A percentile compares a stretch with the other conserved stretches of the same genome.
These are phyloP conservation scores for Metellina segmentata DNA, from an alignment of 2,888 invertebrate species.

Conservation along the genomic window DNA sequence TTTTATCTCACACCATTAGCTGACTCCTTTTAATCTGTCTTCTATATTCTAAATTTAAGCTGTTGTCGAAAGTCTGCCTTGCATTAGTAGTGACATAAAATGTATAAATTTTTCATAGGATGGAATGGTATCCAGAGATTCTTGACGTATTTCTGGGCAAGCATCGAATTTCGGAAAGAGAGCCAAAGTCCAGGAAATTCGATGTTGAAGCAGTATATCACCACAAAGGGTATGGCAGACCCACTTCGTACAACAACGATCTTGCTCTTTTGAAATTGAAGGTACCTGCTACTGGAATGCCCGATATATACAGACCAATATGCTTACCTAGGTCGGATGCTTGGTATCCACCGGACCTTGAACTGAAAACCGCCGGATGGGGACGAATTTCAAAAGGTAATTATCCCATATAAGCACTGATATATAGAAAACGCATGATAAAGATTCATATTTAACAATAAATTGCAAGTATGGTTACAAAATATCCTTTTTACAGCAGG, in stretches of 20 bases:
- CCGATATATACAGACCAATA: slow-evolving; percentile 48
- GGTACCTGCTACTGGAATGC: not conserved
- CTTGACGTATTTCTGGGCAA: slow-evolving; percentile 64
- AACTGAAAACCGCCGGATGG: slow-evolving; percentile 64
- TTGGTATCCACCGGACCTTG: slow-evolving; percentile 35
- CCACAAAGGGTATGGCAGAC: slow-evolving; percentile 43
- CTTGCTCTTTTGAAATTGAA: slow-evolving; percentile 49
- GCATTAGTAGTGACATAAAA: not conserved
- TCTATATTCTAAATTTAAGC: no score
- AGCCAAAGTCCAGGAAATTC: slow-evolving; percentile 30
- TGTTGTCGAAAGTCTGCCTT: no score
- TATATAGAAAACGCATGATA: no score
- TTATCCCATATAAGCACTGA: no score
- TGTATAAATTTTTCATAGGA: slow-evolving; percentile 15
- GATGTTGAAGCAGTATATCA: slow-evolving; percentile 46
- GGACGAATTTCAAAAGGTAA: slow-evolving; percentile 65
- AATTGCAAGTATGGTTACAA: no score
- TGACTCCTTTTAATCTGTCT: no score
- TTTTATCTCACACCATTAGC: no score
- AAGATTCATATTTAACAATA: no score
- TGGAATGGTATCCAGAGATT: slow-evolving; percentile 66
- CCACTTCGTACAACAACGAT: slow-evolving; percentile 66
- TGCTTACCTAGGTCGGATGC: slow-evolving; percentile 63
- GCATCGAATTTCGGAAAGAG: slow-evolving; percentile 30
- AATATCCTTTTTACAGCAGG: no score